Percentiles rank a stretch among this genome's conserved stretches.
Evolutionary conservation across 2,113 vertebrate genomes (phyloP).

Genomic region (Zosterops borbonicus): DNA sequence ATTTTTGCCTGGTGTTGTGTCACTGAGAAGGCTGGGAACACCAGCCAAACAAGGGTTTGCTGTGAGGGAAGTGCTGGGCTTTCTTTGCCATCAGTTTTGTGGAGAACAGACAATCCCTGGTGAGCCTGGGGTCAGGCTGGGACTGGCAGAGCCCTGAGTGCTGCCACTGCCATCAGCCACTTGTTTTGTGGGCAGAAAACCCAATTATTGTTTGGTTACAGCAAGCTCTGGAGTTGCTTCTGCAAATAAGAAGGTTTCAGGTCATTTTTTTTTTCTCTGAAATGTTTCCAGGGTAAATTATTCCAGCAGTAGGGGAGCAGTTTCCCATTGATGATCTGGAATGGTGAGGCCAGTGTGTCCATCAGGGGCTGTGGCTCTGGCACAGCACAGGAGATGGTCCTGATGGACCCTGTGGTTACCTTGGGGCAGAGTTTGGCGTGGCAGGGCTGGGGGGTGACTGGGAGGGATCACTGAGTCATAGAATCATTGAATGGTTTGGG

Average conservation of each 20-base stretch:
- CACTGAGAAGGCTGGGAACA: neutral
- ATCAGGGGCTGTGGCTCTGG: neutral
- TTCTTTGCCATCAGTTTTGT: neutral
- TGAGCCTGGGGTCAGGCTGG: neutral
- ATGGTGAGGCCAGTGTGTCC: neutral
- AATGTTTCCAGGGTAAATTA: neutral
- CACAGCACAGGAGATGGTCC: fast-evolving
- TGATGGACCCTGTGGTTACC: fast-evolving
- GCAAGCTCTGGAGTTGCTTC: neutral
- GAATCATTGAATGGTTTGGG: neutral
- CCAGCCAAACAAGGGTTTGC: neutral
- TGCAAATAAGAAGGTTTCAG: conserved; percentile 22
- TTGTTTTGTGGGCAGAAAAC: neutral
- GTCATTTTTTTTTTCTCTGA: conserved; percentile 8
- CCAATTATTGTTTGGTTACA: neutral
- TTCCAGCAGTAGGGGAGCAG: neutral
- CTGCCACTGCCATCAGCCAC: neutral
- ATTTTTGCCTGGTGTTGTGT: fast-evolving
- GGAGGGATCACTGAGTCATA: neutral
- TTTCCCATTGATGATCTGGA: neutral
- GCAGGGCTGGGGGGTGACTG: neutral
- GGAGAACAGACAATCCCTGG: neutral
- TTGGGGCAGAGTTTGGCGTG: neutral
- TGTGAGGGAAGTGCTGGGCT: neutral
- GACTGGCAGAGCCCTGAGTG: neutral